These are phyloP conservation scores for Lipophrys pholis DNA, from an alignment of 2,113 vertebrate species.

Conservation along the genomic window DNA sequence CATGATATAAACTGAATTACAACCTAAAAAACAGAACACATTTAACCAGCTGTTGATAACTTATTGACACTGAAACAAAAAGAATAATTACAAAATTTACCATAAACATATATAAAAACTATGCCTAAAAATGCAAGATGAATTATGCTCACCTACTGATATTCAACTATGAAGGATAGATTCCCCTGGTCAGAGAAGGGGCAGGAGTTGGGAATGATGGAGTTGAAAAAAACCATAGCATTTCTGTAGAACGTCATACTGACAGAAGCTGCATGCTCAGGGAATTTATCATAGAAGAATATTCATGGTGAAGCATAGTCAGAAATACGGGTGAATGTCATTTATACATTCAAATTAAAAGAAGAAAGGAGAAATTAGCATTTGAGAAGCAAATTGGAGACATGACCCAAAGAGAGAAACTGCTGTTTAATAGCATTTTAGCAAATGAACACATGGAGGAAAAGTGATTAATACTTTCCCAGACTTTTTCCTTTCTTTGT, in stretches of 20 bases:
- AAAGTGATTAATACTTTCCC: background rate
- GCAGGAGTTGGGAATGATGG: background rate
- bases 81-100: too few species aligned
- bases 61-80: too few species aligned
- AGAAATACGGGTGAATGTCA: background rate
- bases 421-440: slow-evolving; percentile 11
- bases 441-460: slow-evolving; percentile 7
- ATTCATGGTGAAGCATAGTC: background rate
- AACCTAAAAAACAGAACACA: too few species aligned
- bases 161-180: background rate
- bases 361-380: slow-evolving; percentile 4
- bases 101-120: too few species aligned
- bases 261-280: background rate
- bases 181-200: background rate
- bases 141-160: background rate
- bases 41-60: too few species aligned
- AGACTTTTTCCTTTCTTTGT: slow-evolving; percentile 32
- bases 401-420: slow-evolving; percentile 11
- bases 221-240: background rate
- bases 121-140: too few species aligned
- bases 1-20: too few species aligned
- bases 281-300: background rate
- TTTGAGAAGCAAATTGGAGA: slow-evolving; percentile 10
- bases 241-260: background rate
- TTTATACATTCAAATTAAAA: slow-evolving; percentile 16